These are phyloP conservation scores for Trissonchulus latispiculum DNA, from an alignment of 2,888 invertebrate species.

Conservation along the genomic window DNA sequence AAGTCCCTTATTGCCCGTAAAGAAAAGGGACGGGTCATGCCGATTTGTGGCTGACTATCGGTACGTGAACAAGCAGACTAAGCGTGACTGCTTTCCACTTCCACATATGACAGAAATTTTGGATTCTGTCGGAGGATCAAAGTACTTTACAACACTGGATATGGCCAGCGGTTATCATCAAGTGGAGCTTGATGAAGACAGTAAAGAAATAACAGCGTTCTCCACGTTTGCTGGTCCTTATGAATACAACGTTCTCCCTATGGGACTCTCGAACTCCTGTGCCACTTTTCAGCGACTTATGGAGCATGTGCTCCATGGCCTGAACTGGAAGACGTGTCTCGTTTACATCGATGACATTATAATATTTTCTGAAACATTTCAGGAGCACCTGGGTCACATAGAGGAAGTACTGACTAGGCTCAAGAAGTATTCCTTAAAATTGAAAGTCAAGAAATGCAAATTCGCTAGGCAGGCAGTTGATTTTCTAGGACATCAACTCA, in stretches of 20 bases:
- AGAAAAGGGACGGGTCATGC: not conserved
- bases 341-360: conserved; percentile 17
- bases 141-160: conserved; percentile 19
- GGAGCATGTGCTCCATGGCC: not conserved
- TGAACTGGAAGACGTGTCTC: not conserved
- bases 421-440: not conserved
- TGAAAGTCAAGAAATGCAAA: conserved; percentile 3
- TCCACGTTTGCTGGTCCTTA: conserved; percentile 25
- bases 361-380: not conserved
- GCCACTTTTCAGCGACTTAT: conserved; percentile 27
- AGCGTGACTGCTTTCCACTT: conserved; percentile 14
- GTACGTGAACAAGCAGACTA: not conserved
- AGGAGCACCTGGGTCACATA: not conserved
- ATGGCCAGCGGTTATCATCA: conserved; percentile 18
- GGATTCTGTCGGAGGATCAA: not conserved
- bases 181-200: conserved; percentile 21
- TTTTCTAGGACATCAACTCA: not conserved
- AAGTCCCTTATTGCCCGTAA: conserved; percentile 3
- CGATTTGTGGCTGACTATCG: not conserved
- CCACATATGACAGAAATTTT: conserved; percentile 13
- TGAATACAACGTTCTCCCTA: conserved; percentile 22
- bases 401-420: not conserved
- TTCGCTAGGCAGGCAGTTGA: not conserved
- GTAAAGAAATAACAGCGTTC: conserved; percentile 26
- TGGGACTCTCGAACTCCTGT: conserved; percentile 23